Evolutionary conservation across 2,797 vertebrate species (phyloP), one percentile per base, ranked within the genome.

Genomic region (Macrochelys suwanniensis): DNA sequence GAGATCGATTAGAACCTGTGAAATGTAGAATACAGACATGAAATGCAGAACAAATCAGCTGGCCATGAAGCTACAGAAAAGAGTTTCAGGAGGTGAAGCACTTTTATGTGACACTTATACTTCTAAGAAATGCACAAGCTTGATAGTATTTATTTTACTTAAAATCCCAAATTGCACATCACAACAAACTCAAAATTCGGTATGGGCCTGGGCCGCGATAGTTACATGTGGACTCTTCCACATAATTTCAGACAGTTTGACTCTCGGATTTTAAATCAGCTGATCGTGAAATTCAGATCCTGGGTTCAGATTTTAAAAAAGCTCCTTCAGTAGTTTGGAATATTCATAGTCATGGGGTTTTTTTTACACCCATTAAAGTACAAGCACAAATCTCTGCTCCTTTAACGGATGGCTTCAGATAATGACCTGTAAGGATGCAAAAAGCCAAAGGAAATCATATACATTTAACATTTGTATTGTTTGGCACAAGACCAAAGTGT

Each of bases 241-340:
- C 13, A 28, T 47, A 25, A 23, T 31, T 77, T 47, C 74, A 49
- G 74, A 26, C 13, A 28, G 26, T 85, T 56, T 5, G 6, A 11
- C 0, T 3, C 8, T 50, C 37, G 5, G 31, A 83, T 31, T 51
- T 80, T 61, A 3, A 5, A 8, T 51, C 16, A 31, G 5, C 50
- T 4, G 33, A 37, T 31, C 2, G 2, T 77, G 0, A 89, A 91
- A 88, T 37, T 1, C 15, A 50, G 6, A 65, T 1, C 45, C 2
- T 78, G 33, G 53, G 11, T 85, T 87, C 33, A 54, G 2, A 79
- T 92, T 5, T 17, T 77, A 2, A 21, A 65, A 93, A 25, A 23
- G 0, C 50, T 31, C 0, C 0, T 21, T 88, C 90, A 78, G n/a
- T 80, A 50, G 31, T 49, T 5, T 82, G 12, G 1, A 3, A 1